Evolutionary conservation across 2,797 vertebrate species (phyloP).

Genomic region (Rhinoraja longicauda): DNA sequence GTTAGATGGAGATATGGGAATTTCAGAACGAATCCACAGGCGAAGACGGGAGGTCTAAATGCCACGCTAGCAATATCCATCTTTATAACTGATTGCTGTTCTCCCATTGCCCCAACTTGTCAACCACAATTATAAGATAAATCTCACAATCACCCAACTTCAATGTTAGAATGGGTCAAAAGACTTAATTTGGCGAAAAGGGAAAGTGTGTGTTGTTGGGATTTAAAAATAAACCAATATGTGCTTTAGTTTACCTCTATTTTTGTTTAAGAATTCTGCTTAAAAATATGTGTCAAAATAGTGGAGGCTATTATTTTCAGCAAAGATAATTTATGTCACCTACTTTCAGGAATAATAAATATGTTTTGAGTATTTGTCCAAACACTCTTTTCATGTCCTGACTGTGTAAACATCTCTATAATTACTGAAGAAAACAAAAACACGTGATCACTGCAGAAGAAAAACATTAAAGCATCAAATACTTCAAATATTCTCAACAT

Average conservation of each 20-base stretch:
- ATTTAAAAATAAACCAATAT: not conserved
- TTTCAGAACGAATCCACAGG: not conserved
- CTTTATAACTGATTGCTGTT: not conserved
- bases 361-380: not conserved
- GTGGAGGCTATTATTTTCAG: not conserved
- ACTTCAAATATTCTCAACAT: not conserved
- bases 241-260: not conserved
- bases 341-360: not conserved
- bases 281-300: not conserved
- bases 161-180: not conserved
- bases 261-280: not conserved
- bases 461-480: constrained; percentile 1
- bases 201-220: too few relatives aligned
- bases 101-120: not conserved
- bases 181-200: not conserved
- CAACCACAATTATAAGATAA: not conserved
- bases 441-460: not conserved
- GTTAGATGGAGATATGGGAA: too few relatives aligned
- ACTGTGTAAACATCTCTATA: not conserved
- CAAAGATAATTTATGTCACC: not conserved
- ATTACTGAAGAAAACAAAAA: not conserved
- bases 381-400: not conserved
- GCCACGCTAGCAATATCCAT: not conserved
- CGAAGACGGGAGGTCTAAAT: not conserved
- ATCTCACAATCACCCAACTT: not conserved